Evolutionary conservation across 2,888 invertebrate species (phyloP), one percentile per base, ranked within the genome.

Genomic region (Eristalinus aeneus): DNA sequence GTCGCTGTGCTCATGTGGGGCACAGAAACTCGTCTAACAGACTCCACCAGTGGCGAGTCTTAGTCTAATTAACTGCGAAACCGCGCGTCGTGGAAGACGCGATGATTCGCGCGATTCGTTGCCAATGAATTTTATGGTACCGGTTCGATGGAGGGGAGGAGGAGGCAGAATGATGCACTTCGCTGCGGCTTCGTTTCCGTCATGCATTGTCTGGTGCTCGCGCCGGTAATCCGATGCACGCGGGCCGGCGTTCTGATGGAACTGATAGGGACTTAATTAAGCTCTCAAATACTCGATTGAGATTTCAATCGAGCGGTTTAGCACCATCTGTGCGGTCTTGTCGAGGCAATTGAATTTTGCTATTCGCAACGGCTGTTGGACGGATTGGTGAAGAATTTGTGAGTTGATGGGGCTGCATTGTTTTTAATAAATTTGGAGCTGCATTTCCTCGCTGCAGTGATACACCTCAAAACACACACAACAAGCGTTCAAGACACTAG

Each of bases 51-150:
- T 74, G 27, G 63, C 56, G 32, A 36, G 82, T 75, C 82, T 71
- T 71, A 63, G 77, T 71, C 74, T 86, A 86, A 86, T 78, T 86
- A 82, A 86, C 82, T 74, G 82, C 77, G 73, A 86, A 76, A 77
- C 63, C 61, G 61, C 58, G 39, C 27, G 23, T 64, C 32, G 27
- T 27, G 81, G 85, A 85, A 85, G 80, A 68, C 69, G 60, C 69
- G 23, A 0, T 22, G 12, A 56, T 23, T 27, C 75, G 68, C 78
- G 58, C 34, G 61, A 61, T 79, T 64, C 20, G 39, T 63, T 31
- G 27, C 32, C 32, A 23, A 39, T 58, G 23, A 31, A 39, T 36
- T 61, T 65, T 72, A 67, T 54, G 54, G 67, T 61, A 72, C 27
- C 22, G 34, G 20, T 23, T 20, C 20, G 12, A 53, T 4, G 4